Conservation (phyloP, 2,113 vertebrate genomes). For the Oryzias woworae region DNA sequence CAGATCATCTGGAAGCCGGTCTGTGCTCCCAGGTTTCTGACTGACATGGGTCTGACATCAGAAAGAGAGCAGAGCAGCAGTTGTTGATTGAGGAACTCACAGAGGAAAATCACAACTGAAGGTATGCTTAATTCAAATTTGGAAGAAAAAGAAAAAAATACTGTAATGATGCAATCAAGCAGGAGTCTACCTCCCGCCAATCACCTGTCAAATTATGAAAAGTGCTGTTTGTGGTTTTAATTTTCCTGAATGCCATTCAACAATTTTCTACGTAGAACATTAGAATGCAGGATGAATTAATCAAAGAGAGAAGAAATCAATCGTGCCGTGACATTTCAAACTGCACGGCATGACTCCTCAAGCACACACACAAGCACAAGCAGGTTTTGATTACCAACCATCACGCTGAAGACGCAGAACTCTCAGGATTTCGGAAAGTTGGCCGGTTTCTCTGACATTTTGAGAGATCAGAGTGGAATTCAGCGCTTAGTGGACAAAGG, state of each 20-base stretch:
- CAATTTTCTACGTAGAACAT: constrained; percentile 69
- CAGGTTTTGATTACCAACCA: constrained; percentile 43
- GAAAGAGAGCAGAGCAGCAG: constrained; percentile 8
- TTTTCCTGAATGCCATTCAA: constrained; percentile 72
- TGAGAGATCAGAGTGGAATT: background rate
- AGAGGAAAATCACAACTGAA: constrained; percentile 41
- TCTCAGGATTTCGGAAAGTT: constrained; percentile 10
- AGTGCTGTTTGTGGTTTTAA: constrained; percentile 74
- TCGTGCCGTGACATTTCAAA: constrained; percentile 74
- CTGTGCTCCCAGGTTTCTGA: background rate
- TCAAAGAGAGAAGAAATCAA: constrained; percentile 78
- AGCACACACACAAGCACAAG: constrained; percentile 15
- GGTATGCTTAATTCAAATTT: constrained; percentile 42
- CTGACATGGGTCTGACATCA: constrained; percentile 11
- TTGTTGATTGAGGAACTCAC: constrained; percentile 11
- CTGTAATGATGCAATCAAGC: constrained; percentile 69
- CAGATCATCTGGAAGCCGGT: background rate
- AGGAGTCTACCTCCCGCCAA: constrained; percentile 68
- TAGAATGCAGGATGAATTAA: constrained; percentile 75
- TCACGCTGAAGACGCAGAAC: constrained; percentile 11
- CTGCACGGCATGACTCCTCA: constrained; percentile 55
- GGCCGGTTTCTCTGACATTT: background rate
- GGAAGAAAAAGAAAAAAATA: constrained; percentile 21
- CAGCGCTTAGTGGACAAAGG: background rate
- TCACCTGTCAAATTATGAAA: constrained; percentile 78